Percentiles rank a stretch among this genome's conserved stretches.
Conservation (phyloP, 2,888 invertebrate genomes). For the Leucophora obtusa region DNA sequence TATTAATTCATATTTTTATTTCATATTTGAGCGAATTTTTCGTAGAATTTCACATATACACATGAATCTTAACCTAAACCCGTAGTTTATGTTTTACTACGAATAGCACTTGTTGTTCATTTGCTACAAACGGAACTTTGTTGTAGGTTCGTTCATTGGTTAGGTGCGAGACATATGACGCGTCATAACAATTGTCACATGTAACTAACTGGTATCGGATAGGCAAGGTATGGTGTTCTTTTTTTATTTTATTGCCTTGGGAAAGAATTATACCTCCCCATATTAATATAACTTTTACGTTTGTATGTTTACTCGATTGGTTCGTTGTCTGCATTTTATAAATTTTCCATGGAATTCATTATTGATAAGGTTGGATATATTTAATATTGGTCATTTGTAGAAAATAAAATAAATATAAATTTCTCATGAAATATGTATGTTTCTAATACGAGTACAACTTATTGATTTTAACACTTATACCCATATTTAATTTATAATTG, state of each 20-base stretch:
- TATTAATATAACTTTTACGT: no score
- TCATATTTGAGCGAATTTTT: neutral
- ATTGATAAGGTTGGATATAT: slow-evolving; percentile 18
- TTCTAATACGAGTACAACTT: slow-evolving; percentile 28
- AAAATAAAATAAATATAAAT: neutral
- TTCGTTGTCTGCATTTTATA: slow-evolving; percentile 53
- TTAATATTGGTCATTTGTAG: slow-evolving; percentile 4
- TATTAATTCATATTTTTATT: neutral
- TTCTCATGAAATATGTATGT: neutral
- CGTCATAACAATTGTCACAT: slow-evolving; percentile 21
- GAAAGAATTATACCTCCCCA: slow-evolving; percentile 14
- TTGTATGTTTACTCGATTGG: slow-evolving; percentile 9
- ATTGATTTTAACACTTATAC: slow-evolving; percentile 24
- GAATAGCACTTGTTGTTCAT: slow-evolving; percentile 12
- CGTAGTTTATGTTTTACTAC: slow-evolving; percentile 3
- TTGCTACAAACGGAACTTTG: slow-evolving; percentile 13
- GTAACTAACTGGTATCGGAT: no score
- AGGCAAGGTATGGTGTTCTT: no score
- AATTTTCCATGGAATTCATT: slow-evolving; percentile 32
- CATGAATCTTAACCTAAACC: no score
- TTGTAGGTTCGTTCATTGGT: slow-evolving; percentile 38
- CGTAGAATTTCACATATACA: slow-evolving; percentile 21
- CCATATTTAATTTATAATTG: neutral
- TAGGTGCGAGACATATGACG: slow-evolving; percentile 39
- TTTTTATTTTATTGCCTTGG: slow-evolving; percentile 36